A percentile compares a stretch with the other conserved stretches of the same genome.
phyloP scores from a whole-genome alignment of 2,888 invertebrate species.

The Conus canariensis region DNA sequence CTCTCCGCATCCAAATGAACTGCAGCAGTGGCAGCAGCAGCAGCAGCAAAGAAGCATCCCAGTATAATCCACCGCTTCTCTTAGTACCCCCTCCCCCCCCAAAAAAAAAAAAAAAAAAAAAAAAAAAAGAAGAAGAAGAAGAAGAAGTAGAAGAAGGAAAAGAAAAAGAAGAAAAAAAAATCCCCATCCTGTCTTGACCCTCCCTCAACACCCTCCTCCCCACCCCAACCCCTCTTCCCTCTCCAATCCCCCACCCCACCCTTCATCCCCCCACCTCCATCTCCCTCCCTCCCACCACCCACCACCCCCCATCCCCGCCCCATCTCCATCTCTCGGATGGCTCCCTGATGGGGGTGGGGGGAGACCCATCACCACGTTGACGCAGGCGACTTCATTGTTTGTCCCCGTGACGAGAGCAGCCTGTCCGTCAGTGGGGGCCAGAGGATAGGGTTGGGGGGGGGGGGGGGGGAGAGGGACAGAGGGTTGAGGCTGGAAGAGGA shows the following conservation, averaged over 20 bases:
- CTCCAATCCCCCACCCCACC: neutral
- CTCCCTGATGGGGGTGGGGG: neutral
- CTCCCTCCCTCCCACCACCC: neutral
- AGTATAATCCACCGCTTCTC: no score
- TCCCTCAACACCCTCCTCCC: neutral
- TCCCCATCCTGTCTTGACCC: neutral
- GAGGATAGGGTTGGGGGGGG: neutral
- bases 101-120: no score
- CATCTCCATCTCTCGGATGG: neutral
- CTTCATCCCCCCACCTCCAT: neutral
- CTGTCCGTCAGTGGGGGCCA: neutral
- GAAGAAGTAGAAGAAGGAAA: no score
- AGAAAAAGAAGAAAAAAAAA: no score
- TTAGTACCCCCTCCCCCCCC: no score
- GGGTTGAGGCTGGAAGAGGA: neutral
- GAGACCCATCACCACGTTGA: neutral
- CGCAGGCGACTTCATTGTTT: conserved; percentile 35
- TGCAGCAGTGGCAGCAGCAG: no score
- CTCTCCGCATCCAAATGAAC: no score
- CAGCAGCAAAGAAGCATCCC: no score
- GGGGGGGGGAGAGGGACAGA: neutral
- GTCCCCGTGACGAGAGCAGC: conserved; percentile 6
- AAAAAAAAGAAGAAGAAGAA: no score
- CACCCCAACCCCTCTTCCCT: neutral
- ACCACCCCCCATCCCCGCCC: neutral